Evolutionary conservation across 1,140 invertebrate species (phyloP).

Genomic region (Vanessa tameamea): DNA sequence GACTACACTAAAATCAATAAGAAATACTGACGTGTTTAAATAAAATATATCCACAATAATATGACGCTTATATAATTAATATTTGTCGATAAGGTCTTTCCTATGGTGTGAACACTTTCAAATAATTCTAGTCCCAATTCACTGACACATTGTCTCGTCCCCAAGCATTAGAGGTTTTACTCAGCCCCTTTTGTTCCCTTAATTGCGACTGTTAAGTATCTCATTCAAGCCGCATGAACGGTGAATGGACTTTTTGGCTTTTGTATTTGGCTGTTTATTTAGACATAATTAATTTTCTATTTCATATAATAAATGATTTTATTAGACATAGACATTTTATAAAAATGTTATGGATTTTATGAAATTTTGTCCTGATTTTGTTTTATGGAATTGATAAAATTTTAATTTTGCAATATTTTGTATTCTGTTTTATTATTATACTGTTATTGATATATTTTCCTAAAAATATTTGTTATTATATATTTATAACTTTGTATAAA

Average conservation of each 20-base stretch:
- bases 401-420: too few species aligned
- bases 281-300: conserved; percentile 21
- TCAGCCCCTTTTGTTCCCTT: conserved; percentile 49
- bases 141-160: conserved; percentile 43
- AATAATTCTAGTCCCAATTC: conserved; percentile 41
- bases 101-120: conserved; percentile 17
- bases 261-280: conserved; percentile 32
- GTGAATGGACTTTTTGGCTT: conserved; percentile 51
- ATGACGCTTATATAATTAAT: background rate
- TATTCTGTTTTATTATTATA: too few species aligned
- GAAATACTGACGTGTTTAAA: too few species aligned
- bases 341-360: background rate
- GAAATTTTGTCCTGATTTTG: too few species aligned
- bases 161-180: conserved; percentile 50
- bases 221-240: conserved; percentile 45
- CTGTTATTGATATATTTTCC: too few species aligned
- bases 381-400: too few species aligned
- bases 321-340: background rate
- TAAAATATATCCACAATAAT: background rate
- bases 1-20: too few species aligned
- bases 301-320: background rate
- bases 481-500: too few species aligned
- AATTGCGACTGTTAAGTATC: conserved; percentile 56
- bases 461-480: too few species aligned
- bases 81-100: background rate